Conservation (phyloP, 2,113 vertebrate species). For the Salvelinus alpinus region DNA sequence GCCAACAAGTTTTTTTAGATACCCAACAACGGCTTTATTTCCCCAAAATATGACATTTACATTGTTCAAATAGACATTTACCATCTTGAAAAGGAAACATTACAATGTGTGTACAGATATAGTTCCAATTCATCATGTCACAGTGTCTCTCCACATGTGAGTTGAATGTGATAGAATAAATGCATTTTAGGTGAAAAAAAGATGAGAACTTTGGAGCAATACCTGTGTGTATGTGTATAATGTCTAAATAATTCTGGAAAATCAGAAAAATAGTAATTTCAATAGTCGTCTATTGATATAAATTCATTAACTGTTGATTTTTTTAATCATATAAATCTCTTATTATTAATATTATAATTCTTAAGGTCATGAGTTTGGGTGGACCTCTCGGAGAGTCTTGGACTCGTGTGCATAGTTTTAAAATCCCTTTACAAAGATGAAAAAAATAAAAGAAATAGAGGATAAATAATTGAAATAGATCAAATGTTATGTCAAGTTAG, state of each 20-base stretch:
- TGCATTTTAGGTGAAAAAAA: neutral
- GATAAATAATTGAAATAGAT: constrained; percentile 14
- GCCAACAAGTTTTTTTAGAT: constrained; percentile 7
- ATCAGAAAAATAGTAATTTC: constrained; percentile 61
- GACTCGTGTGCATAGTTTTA: constrained; percentile 55
- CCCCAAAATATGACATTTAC: constrained; percentile 57
- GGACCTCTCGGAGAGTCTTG: constrained; percentile 20
- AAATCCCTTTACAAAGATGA: constrained; percentile 22
- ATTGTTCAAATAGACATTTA: constrained; percentile 44
- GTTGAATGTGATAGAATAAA: constrained; percentile 34
- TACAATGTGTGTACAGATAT: constrained; percentile 53
- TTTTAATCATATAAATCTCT: constrained; percentile 46
- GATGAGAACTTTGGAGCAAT: constrained; percentile 31
- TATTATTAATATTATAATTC: constrained; percentile 33
- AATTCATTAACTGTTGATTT: constrained; percentile 35
- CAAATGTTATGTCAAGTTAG: constrained; percentile 10
- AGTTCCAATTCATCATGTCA: constrained; percentile 45
- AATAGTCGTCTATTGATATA: constrained; percentile 46
- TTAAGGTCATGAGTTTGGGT: constrained; percentile 10
- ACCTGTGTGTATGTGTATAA: constrained; percentile 22
- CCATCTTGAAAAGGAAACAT: constrained; percentile 56
- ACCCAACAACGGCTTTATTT: constrained; percentile 55
- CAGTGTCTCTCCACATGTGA: constrained; percentile 44
- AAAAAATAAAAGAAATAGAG: constrained; percentile 15
- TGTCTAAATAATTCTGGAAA: constrained; percentile 35